Conservation (phyloP, 2,888 invertebrate genomes). For the Sceliomorpha sp. region DNA sequence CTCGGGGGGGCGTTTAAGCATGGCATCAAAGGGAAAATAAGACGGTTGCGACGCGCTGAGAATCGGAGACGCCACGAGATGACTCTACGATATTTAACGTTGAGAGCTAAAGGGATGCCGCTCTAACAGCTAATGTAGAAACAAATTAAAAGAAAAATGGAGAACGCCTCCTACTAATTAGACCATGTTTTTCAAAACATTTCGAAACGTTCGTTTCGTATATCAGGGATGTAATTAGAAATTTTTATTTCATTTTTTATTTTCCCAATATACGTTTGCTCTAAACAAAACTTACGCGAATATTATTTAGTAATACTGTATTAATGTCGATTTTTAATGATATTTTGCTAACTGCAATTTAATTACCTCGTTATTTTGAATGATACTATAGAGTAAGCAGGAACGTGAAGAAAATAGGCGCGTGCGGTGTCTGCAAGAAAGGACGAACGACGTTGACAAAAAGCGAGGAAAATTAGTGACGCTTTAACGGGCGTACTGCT, state of each 20-base stretch:
- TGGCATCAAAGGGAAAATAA: constrained; percentile 9
- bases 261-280: constrained; percentile 13
- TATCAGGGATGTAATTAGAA: too few species aligned
- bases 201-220: constrained; percentile 5
- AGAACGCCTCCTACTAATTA: constrained; percentile 14
- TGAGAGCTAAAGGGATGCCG: constrained; percentile 52
- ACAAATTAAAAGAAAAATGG: constrained; percentile 48
- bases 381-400: constrained; percentile 26
- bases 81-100: constrained; percentile 64
- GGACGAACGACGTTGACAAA: constrained; percentile 22
- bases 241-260: constrained; percentile 16
- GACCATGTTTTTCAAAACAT: constrained; percentile 7
- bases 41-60: constrained; percentile 44
- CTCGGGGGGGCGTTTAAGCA: constrained; percentile 41
- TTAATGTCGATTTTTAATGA: too few species aligned
- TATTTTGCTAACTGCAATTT: not conserved
- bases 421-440: constrained; percentile 56
- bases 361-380: constrained; percentile 29
- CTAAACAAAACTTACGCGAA: too few species aligned
- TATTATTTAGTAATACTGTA: too few species aligned
- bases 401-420: constrained; percentile 46
- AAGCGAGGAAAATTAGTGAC: constrained; percentile 66
- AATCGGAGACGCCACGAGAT: constrained; percentile 71
- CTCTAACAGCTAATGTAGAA: constrained; percentile 20
- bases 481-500: constrained; percentile 62